Evolutionary conservation across 2,888 invertebrate genomes (phyloP), one percentile per base, ranked within the genome.

Genomic region (Cepaea hortensis): DNA sequence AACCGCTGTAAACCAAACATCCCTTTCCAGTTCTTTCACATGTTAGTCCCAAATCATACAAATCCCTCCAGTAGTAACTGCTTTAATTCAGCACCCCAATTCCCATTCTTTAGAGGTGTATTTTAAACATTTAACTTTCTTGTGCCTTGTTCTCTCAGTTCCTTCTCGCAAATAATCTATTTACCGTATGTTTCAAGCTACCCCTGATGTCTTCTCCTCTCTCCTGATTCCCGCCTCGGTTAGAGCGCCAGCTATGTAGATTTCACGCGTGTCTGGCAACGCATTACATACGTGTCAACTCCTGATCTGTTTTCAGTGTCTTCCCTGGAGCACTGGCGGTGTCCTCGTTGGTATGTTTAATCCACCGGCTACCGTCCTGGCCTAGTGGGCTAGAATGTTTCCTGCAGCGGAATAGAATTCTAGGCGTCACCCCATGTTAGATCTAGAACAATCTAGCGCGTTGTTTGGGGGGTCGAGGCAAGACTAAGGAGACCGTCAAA

Each of bases 231-330:
- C 35, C 18, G 9, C 23, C 76, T 48, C 9, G 15, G 68, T 18
- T 20, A 73, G 73, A 13, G 15, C 73, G 20, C 73, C 73, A 73
- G 73, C 46, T 35, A 73, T 73, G 73, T 18, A 73, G 20, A 73
- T 73, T 73, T 73, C 73, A 46, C 46, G 35, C 46, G 9, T 73
- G 46, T 73, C 73, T 73, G 73, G 35, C 18, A 46, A 73, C 46
- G 46, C 73, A 73, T 73, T 73, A 73, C 46, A 20, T 46, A 73
- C 46, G 46, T 73, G 73, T 73, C 73, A 73, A 15, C 73, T 46
- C 73, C 15, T 46, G 73, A 73, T 35, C 73, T 73, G 46, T 73
- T 73, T 46, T 73, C 73, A 73, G 9, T 73, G 73, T 46, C 73
- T 46, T 73, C 73, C 73, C 13, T 46, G 15, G 13, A 73, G 9